Evolutionary conservation across 2,797 vertebrate genomes (phyloP).

Genomic region (Sarcophilus harrisii): DNA sequence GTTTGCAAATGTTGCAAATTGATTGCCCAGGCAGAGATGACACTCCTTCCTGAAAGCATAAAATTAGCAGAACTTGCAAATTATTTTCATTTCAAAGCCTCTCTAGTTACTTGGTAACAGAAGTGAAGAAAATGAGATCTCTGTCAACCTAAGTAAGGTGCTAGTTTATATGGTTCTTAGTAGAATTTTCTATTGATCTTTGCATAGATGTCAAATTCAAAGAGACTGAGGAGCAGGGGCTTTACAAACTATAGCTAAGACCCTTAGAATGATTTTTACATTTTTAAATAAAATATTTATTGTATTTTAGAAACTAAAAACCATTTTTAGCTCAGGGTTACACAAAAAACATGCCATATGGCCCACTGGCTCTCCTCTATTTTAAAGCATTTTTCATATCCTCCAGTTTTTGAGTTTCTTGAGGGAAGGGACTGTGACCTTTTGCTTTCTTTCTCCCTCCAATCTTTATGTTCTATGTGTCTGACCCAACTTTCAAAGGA

Average conservation of each 20-base stretch:
- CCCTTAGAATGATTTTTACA: not conserved
- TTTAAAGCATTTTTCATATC: not conserved
- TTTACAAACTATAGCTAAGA: not conserved
- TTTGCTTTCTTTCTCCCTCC: not conserved
- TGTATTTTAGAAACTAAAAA: not conserved
- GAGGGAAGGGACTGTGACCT: not conserved
- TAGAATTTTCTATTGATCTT: not conserved
- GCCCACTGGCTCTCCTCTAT: not conserved
- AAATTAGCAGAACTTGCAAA: not conserved
- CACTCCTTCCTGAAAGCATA: not conserved
- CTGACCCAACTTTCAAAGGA: not conserved
- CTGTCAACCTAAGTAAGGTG: not conserved
- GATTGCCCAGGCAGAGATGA: not conserved
- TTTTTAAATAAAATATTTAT: not conserved
- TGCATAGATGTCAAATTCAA: not conserved
- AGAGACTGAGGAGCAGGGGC: not conserved
- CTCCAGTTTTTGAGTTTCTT: not conserved
- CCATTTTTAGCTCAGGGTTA: not conserved
- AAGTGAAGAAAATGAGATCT: not conserved
- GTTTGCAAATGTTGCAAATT: slow-evolving; percentile 4
- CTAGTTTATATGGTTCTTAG: not conserved
- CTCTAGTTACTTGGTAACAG: not conserved
- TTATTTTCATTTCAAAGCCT: not conserved
- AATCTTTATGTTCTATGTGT: not conserved
- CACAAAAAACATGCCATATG: not conserved